Conservation (phyloP, 2,888 invertebrate species). For the Tetrapedia diversipes region DNA sequence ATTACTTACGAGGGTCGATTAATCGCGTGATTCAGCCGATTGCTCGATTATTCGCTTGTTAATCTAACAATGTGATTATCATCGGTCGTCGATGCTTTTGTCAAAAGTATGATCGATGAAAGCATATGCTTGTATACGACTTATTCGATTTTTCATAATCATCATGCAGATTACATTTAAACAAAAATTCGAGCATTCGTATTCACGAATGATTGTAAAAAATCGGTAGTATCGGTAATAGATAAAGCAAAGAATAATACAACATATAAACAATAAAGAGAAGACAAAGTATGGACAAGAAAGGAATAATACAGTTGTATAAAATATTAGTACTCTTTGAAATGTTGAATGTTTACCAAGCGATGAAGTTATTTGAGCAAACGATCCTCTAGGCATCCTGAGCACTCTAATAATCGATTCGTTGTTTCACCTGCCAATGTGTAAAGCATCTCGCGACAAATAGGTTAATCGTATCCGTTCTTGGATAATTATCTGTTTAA, state of each 20-base stretch:
- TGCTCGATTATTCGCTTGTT: constrained; percentile 22
- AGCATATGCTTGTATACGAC: neutral
- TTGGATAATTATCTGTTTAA: constrained; percentile 2
- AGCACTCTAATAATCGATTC: constrained; percentile 8
- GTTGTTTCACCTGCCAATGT: neutral
- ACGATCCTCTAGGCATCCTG: neutral
- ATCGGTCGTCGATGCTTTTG: neutral
- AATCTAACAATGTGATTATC: constrained; percentile 25
- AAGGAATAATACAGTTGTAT: neutral
- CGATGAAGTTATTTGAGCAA: constrained; percentile 4
- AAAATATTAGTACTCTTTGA: neutral
- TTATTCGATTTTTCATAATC: neutral
- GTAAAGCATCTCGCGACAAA: neutral
- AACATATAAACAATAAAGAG: neutral
- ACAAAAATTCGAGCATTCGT: neutral
- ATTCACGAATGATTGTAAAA: neutral
- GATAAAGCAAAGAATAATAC: too few relatives aligned
- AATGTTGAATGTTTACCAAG: neutral
- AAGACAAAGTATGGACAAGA: neutral
- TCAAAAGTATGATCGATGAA: constrained; percentile 25
- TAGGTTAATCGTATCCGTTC: constrained; percentile 32
- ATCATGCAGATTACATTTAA: neutral
- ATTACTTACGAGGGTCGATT: constrained; percentile 2
- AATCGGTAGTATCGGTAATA: neutral
- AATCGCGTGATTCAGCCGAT: constrained; percentile 13